These are phyloP conservation scores for Triplophysa yarkandensis DNA, from an alignment of 2,797 vertebrate genomes.

Conservation along the genomic window DNA sequence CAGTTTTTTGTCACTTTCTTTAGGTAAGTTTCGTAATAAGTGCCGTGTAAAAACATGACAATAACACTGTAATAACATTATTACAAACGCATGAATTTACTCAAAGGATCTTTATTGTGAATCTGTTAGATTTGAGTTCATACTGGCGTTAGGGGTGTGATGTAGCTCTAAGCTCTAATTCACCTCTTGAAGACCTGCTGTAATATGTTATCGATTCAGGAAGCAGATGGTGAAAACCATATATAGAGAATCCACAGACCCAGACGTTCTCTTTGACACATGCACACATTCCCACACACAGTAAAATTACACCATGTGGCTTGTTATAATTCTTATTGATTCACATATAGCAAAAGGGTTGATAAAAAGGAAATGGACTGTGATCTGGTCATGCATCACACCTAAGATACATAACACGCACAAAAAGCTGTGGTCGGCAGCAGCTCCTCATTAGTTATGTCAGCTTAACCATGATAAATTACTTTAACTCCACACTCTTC, in stretches of 20 bases:
- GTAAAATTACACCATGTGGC: neutral
- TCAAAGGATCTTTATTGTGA: neutral
- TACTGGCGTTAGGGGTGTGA: constrained; percentile 41
- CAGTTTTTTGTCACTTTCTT: constrained; percentile 99
- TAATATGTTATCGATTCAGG: constrained; percentile 70
- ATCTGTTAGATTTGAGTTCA: neutral
- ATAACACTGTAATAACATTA: neutral
- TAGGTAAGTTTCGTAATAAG: constrained; percentile 78
- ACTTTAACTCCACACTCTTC: constrained; percentile 43
- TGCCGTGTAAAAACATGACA: neutral
- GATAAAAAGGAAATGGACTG: constrained; percentile 19
- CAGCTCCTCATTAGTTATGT: constrained; percentile 57
- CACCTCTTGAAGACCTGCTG: constrained; percentile 55
- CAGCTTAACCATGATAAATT: constrained; percentile 54
- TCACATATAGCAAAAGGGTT: constrained; percentile 18
- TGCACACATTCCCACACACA: neutral
- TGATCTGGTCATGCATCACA: constrained; percentile 26
- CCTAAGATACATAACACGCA: constrained; percentile 10
- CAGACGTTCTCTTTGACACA: neutral
- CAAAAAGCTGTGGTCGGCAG: constrained; percentile 20
- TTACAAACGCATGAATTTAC: neutral
- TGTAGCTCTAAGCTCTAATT: constrained; percentile 44
- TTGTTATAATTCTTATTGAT: constrained; percentile 15
- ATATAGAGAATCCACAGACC: neutral
- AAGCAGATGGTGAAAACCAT: constrained; percentile 38